Conservation (phyloP, 2,113 vertebrate species). For the Gracilinanus agilis region DNA sequence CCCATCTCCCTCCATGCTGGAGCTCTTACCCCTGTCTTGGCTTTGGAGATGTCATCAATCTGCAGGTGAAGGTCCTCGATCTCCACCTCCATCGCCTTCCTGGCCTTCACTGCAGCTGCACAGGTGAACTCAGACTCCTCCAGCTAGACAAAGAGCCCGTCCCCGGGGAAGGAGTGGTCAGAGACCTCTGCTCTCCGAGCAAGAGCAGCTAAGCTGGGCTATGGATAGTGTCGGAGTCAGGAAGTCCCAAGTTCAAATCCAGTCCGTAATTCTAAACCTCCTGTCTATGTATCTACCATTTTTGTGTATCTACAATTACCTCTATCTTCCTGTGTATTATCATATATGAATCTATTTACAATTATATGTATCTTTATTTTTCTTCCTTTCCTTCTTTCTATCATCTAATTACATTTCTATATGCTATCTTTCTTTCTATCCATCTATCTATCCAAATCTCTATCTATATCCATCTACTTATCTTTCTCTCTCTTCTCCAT, state of each 20-base stretch:
- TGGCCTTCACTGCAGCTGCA: slow-evolving; percentile 94
- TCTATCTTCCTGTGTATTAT: too few relatives aligned
- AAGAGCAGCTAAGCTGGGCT: slow-evolving; percentile 5
- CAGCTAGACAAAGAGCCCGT: slow-evolving; percentile 85
- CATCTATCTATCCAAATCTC: too few relatives aligned
- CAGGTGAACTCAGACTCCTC: slow-evolving; percentile 99
- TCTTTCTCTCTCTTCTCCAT: too few relatives aligned
- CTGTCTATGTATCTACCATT: neutral
- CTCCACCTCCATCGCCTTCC: slow-evolving; percentile 98
- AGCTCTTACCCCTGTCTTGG: slow-evolving; percentile 91
- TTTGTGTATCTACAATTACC: too few relatives aligned
- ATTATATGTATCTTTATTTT: too few relatives aligned
- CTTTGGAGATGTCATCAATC: slow-evolving; percentile 96
- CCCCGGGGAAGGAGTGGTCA: slow-evolving; percentile 58
- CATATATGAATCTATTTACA: too few relatives aligned
- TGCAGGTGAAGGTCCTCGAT: slow-evolving; percentile 98
- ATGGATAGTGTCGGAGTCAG: too few relatives aligned
- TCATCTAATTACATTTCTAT: too few relatives aligned
- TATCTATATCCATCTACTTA: too few relatives aligned
- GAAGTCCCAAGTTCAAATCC: too few relatives aligned
- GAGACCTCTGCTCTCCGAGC: neutral
- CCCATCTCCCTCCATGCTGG: neutral
- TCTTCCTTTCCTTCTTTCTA: too few relatives aligned
- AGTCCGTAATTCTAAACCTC: neutral
- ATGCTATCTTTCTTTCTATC: too few relatives aligned